Evolutionary conservation across 1,140 invertebrate genomes (phyloP), one percentile per base, ranked within the genome.

Genomic region (Leptopilina boulardi): DNA sequence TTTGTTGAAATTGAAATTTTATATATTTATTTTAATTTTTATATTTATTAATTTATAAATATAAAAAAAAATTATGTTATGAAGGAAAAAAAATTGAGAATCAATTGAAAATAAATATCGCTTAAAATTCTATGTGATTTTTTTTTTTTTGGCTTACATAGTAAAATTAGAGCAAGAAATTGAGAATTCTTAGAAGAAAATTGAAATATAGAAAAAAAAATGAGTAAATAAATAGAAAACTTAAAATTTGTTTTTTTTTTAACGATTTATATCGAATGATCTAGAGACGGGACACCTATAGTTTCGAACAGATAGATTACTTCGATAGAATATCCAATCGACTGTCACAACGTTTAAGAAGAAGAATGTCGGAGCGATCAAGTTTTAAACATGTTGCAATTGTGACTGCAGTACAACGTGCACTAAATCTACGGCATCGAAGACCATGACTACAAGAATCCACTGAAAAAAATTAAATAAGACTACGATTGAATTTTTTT

Each of bases 321-420:
- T 72, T 79, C 79, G 82, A 83, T 73, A 78, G 73, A 5, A 19
- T 15, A 21, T 19, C 18, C 6, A 66, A 21, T 26, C 56, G 73
- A 79, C 77, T 77, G 42, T 83, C 80, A 74, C 82, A 72, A 77
- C 79, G 80, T 78, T 76, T 83, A 73, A 72, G 76, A 78, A 76
- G 77, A 81, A 80, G 71, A 80, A 30, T 76, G 71, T 75, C 34
- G 71, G 70, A 89, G 84, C 77, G 84, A 81, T 71, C 77, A 82
- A 84, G 80, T 75, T 78, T 83, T 80, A 85, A 86, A 70, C 86
- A 82, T 77, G 80, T 85, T 77, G 82, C 86, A 79, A 83, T 89
- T 54, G 83, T 85, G 79, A 87, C 79, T 74, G 87, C 81, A 78
- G 75, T 87, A 70, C 88, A 87, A 85, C 86, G 82, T 77, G 84